Evolutionary conservation across 2,113 vertebrate genomes (phyloP).

Genomic region (Monarcha castaneiventris): DNA sequence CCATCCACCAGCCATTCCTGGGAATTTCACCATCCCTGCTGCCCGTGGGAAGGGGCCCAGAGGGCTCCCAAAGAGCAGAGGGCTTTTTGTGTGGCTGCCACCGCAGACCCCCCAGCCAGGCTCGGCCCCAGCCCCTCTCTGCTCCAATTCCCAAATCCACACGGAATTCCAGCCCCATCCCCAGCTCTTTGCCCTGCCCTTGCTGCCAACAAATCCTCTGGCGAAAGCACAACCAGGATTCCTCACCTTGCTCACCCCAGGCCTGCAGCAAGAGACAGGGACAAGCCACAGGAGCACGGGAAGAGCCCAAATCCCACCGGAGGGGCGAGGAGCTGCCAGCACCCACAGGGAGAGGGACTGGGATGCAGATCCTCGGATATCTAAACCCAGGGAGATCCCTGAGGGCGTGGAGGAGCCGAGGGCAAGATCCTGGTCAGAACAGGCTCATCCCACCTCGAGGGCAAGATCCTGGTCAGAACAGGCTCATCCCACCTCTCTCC

Average conservation of each 20-base stretch:
- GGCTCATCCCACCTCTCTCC: not conserved
- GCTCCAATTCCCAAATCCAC: not conserved
- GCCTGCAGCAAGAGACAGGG: not conserved
- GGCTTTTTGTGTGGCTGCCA: not conserved
- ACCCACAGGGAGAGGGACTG: not conserved
- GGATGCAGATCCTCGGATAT: not conserved
- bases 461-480: not conserved
- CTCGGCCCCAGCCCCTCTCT: not conserved
- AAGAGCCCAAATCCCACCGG: not conserved
- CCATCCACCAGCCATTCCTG: not conserved
- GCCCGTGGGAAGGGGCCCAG: not conserved
- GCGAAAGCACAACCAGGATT: not conserved
- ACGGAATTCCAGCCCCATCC: not conserved
- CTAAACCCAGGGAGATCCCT: not conserved
- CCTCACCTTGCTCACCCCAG: not conserved
- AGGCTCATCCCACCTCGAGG: not conserved
- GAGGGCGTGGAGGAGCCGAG: not conserved
- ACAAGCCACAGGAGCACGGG: accelerated
- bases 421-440: too few relatives aligned
- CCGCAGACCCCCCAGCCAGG: not conserved
- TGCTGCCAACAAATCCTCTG: not conserved
- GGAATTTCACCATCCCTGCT: not conserved
- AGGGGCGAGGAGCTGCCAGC: not conserved
- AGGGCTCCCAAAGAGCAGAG: not conserved
- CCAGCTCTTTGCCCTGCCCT: not conserved